Conservation (phyloP, 2,113 vertebrate genomes). For the Xiphorhynchus elegans region DNA sequence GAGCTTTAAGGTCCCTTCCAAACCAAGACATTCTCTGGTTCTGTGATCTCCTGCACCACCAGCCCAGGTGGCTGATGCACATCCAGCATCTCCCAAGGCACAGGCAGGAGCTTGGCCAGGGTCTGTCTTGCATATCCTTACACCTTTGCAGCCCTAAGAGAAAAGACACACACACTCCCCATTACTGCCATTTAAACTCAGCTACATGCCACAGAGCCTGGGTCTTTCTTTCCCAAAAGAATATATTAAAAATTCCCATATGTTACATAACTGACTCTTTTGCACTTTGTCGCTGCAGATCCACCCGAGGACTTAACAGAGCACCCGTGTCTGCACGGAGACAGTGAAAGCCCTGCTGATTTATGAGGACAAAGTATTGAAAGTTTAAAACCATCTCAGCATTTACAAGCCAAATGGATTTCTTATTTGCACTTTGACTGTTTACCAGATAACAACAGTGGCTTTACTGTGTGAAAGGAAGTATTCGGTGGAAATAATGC, state of each 20-base stretch:
- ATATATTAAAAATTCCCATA: not conserved
- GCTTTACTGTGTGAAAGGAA: conserved; percentile 67
- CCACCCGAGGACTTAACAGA: conserved; percentile 96
- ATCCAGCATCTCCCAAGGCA: not conserved
- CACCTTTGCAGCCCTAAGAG: not conserved
- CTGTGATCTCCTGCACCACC: not conserved
- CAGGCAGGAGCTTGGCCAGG: not conserved
- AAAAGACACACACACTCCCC: not conserved
- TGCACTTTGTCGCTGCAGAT: conserved; percentile 85
- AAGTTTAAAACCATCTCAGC: conserved; percentile 83
- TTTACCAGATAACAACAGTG: conserved; percentile 72
- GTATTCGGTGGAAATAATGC: conserved; percentile 37
- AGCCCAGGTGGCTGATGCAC: not conserved
- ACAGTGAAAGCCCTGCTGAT: conserved; percentile 54
- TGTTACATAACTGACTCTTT: not conserved
- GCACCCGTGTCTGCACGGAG: conserved; percentile 50
- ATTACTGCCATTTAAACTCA: not conserved
- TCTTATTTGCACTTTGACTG: conserved; percentile 85
- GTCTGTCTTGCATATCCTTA: not conserved
- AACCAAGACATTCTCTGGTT: not conserved
- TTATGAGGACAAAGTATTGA: conserved; percentile 73
- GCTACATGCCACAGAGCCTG: not conserved
- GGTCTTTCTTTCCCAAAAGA: not conserved
- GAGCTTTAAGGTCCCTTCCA: not conserved
- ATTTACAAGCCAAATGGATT: conserved; percentile 88